phyloP scores from a whole-genome alignment of 1,140 invertebrate genomes.

The Globodera rostochiensis region DNA sequence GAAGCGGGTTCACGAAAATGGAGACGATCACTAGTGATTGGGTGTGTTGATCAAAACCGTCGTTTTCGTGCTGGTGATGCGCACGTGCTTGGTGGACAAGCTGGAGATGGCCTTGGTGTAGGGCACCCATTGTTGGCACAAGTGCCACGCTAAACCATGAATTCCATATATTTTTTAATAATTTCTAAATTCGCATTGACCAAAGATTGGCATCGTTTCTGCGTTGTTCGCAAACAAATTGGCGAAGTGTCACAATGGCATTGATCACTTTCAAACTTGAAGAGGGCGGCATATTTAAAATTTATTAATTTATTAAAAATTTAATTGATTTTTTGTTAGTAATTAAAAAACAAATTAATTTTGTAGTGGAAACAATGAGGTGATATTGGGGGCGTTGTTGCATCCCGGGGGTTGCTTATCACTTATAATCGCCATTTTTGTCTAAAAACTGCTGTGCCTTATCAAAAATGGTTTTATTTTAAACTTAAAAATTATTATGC shows the following conservation, averaged over 20 bases:
- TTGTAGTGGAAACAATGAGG: no score
- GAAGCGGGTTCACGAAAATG: slow-evolving; percentile 46
- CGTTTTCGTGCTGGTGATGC: background rate
- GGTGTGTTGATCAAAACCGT: background rate
- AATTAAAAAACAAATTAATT: background rate
- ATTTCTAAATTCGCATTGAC: background rate
- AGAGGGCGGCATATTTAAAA: background rate
- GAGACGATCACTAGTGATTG: slow-evolving; percentile 27
- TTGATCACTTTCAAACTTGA: background rate
- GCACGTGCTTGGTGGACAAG: slow-evolving; percentile 27
- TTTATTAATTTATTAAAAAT: background rate
- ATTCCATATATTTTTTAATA: slow-evolving; percentile 4
- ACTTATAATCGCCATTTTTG: no score
- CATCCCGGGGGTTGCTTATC: no score
- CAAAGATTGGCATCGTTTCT: background rate
- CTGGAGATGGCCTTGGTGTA: slow-evolving; percentile 46
- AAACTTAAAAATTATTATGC: no score
- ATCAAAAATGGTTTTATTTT: no score
- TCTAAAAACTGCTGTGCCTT: no score
- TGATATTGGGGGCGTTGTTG: no score
- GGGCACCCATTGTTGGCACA: slow-evolving; percentile 50
- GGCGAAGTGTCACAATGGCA: background rate
- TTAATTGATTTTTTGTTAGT: background rate
- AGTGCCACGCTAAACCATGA: slow-evolving; percentile 25
- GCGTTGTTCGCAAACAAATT: background rate